phyloP scores from a whole-genome alignment of 2,888 invertebrate genomes.

The Pemphredon lugubris region DNA sequence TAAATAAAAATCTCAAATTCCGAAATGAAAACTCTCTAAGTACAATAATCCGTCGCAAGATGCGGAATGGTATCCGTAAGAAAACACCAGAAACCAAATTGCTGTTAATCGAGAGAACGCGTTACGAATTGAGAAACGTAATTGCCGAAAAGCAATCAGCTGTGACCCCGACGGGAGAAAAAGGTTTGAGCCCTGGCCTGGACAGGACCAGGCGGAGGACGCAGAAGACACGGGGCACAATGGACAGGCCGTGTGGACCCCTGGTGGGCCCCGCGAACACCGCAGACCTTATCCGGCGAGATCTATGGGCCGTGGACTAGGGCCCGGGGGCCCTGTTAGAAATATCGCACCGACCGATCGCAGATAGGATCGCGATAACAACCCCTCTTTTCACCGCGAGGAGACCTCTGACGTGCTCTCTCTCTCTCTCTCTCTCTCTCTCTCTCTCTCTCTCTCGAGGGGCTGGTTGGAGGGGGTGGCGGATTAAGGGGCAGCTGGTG shows the following conservation, averaged over 20 bases:
- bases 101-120: slow-evolving; percentile 26
- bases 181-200: slow-evolving; percentile 23
- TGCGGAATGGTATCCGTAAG: no score
- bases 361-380: slow-evolving; percentile 77
- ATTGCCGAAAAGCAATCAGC: slow-evolving; percentile 56
- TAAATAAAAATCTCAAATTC: no score
- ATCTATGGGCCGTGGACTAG: slow-evolving; percentile 74
- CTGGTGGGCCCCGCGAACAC: slow-evolving; percentile 78
- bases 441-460: no score
- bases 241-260: slow-evolving; percentile 70
- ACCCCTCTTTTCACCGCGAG: slow-evolving; percentile 67
- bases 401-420: slow-evolving; percentile 38
- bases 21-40: no score
- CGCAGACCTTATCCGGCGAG: slow-evolving; percentile 75
- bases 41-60: no score
- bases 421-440: no score
- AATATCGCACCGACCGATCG: slow-evolving; percentile 77
- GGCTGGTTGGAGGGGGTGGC: slow-evolving; percentile 47
- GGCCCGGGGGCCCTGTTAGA: slow-evolving; percentile 78
- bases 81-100: slow-evolving; percentile 5
- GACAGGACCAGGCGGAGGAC: slow-evolving; percentile 30
- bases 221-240: slow-evolving; percentile 61
- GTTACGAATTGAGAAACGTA: slow-evolving; percentile 39
- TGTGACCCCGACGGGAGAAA: slow-evolving; percentile 40
- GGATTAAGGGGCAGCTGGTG: slow-evolving; percentile 80